Base-by-base conservation (phyloP, 2,797 vertebrate genomes). In the Eulemur coronatus region DNA sequence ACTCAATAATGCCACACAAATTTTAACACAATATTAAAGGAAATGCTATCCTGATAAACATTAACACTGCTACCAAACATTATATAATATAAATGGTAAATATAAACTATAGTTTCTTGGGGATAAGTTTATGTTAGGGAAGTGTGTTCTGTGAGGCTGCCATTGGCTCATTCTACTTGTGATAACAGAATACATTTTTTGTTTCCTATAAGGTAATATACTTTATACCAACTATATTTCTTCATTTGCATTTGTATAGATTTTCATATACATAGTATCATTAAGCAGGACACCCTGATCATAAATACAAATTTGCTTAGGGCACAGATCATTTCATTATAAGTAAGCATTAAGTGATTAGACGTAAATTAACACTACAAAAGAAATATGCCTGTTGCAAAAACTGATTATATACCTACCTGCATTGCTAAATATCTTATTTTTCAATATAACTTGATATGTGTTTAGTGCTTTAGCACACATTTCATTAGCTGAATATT, bases 361-460 rank as follows among this genome's bases (percentile, higher is more conserved):
- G 43, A 86, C 18, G 4, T 89, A 91, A 84, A 91, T 79, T 61
- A 95, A 95, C 30, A 69, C 30, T 84, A 92, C 2, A 61, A 88
- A 96, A 89, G 14, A 95, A 80, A 22, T 52, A 73, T 1, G 70
- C 3, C 35, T 94, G 35, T 14, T 84, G 20, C 55, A 50, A 61
- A 96, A 95, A 92, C 5, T 67, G 52, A 63, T 95, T 69, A 82
- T 46, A 48, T 41, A 97, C 98, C 55, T 98, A 99, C 99, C 99
- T 99, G 99, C 99, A 76, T 99, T 99, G 97, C 95, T 99, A 98
- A 99, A 99, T 99, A 99, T 99, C 98, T 99, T 99, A 98, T 99
- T 99, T 98, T 99, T 99, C 98, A 99, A 99, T 91, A 99, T 99
- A 95, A 99, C 99, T 98, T 99, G 99, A 81, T 99, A 99, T 28